Percentiles rank a stretch among this genome's conserved stretches.
Conservation (phyloP, 2,888 invertebrate genomes). For the Pseudococcus longispinus region DNA sequence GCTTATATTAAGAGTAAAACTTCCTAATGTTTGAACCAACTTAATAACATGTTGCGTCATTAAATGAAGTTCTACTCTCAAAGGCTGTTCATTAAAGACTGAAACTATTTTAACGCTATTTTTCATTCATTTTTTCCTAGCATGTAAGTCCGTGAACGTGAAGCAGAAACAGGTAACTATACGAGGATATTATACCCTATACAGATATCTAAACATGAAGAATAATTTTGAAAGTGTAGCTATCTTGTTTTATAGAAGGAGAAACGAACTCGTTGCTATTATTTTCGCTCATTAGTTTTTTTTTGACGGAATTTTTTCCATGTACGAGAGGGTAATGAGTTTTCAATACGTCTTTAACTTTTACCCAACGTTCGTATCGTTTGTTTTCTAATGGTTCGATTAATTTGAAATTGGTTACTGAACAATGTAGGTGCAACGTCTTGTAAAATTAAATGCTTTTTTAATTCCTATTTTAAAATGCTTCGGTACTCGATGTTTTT, state of each 20-base stretch:
- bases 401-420: too few species aligned
- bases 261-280: neutral
- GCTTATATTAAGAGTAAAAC: slow-evolving; percentile 45
- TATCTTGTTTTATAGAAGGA: neutral
- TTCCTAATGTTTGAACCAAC: slow-evolving; percentile 39
- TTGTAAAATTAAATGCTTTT: too few species aligned
- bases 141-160: neutral
- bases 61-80: slow-evolving; percentile 37
- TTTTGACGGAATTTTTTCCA: neutral
- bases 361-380: neutral
- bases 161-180: neutral
- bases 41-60: slow-evolving; percentile 44
- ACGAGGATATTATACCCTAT: neutral
- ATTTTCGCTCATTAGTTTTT: slow-evolving; percentile 2
- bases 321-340: neutral
- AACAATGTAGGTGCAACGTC: neutral
- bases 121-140: slow-evolving; percentile 14
- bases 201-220: neutral
- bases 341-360: neutral
- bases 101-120: slow-evolving; percentile 35
- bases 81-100: slow-evolving; percentile 39
- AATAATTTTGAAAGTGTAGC: neutral
- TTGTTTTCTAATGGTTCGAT: too few species aligned
- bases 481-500: too few species aligned
- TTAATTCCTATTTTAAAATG: too few species aligned